Conservation (phyloP, 2,888 invertebrate species). For the Silvanus unidentatus region DNA sequence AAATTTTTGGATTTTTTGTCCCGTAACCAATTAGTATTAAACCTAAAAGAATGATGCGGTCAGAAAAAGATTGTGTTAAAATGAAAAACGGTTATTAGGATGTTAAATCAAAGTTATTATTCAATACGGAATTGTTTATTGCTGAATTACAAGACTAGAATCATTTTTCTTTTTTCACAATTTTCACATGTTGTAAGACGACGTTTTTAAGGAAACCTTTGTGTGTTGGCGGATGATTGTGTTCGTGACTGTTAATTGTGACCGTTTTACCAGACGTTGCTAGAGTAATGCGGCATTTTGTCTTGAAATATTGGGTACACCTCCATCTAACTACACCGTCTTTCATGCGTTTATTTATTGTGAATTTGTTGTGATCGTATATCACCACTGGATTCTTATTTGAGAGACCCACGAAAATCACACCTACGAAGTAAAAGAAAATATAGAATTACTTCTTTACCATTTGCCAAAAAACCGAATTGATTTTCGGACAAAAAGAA, state of each 20-base stretch:
- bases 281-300: conserved; percentile 22
- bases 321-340: conserved; percentile 23
- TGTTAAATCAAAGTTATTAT: no score
- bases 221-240: conserved; percentile 21
- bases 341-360: conserved; percentile 21
- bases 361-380: conserved; percentile 24
- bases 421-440: conserved; percentile 20
- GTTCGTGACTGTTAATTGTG: conserved; percentile 16
- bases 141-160: background rate
- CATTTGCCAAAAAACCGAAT: no score
- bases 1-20: conserved; percentile 28
- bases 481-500: no score
- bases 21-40: conserved; percentile 23
- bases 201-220: conserved; percentile 11
- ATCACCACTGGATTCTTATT: conserved; percentile 29
- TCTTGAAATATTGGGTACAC: conserved; percentile 24
- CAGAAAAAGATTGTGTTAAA: no score
- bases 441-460: no score
- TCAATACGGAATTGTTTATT: no score
- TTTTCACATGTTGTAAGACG: conserved; percentile 15
- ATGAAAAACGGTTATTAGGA: no score
- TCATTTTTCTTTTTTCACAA: conserved; percentile 11
- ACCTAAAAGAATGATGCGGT: conserved; percentile 20
- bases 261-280: conserved; percentile 21
- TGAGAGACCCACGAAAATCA: conserved; percentile 23